Evolutionary conservation across 1,140 invertebrate species (phyloP), one percentile per base, ranked within the genome.

Genomic region (Bicyclus anynana): DNA sequence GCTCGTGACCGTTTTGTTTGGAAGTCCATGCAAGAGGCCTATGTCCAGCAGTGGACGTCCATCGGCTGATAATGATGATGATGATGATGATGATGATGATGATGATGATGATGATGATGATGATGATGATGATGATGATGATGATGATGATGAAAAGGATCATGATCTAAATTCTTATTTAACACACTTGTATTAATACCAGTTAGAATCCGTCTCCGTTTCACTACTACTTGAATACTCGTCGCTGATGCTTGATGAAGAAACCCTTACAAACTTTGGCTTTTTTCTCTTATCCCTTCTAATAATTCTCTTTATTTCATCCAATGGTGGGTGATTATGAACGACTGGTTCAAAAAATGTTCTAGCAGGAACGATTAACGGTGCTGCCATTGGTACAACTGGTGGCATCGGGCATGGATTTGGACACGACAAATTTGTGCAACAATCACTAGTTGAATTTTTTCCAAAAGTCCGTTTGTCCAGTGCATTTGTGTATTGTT

Each of bases 321-420:
- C 12, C 0, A 75, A 26, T 16, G 80, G 75, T 5, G 83, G 83
- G 33, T 86, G 83, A 26, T 83, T 53, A 46, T 86, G 83, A 9
- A 57, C 53, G 10, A 86, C 81, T 5, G 74, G 76, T 40, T 86
- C 78, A 40, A 50, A 86, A 9, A 69, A 66, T 1, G 76, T 62
- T 37, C 59, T 67, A 10, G 63, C 67, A 50, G 73, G 78, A 5
- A 83, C 40, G 9, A 80, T 46, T 7, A 78, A 33, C 3, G 79
- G 77, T 38, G 49, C 23, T 10, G 49, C 40, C 9, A 65, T n/a
- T 3, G 53, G 61, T 18, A 54, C 57, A 2, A n/a, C 12, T 33
- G 29, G 14, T 40, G 50, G 42, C 21, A 59, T 55, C 44, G 60
- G 62, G 2, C 55, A 62, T 4, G 62, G 65, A 52, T 46, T 60